phyloP scores from a whole-genome alignment of 1,140 invertebrate species.

The Drosophila bocqueti region DNA sequence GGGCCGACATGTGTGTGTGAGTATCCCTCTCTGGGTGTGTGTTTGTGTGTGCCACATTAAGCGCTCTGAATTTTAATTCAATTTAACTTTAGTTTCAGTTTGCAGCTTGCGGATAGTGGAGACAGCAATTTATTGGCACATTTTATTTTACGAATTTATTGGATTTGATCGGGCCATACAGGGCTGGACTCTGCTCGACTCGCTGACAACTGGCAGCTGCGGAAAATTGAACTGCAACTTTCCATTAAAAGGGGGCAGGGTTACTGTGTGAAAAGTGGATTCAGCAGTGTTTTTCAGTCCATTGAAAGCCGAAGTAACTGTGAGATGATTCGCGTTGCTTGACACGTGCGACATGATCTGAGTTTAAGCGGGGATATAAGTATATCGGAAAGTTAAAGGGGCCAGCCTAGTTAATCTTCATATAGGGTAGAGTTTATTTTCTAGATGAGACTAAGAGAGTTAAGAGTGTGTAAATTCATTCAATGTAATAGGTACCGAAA shows the following conservation, averaged over 20 bases:
- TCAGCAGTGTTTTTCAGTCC: background rate
- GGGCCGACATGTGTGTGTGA: background rate
- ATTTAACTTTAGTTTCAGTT: conserved; percentile 77
- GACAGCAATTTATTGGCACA: conserved; percentile 74
- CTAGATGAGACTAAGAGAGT: too few species aligned
- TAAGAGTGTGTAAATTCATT: too few species aligned
- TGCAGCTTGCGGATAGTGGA: conserved; percentile 36
- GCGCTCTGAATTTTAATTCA: conserved; percentile 82
- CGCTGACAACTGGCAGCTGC: conserved; percentile 48
- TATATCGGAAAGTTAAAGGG: background rate
- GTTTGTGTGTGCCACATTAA: conserved; percentile 56
- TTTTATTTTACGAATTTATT: conserved; percentile 81
- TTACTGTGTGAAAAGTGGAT: background rate
- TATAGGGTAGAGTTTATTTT: too few species aligned
- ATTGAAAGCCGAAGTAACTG: background rate
- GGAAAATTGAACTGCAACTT: conserved; percentile 34
- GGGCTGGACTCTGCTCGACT: conserved; percentile 10
- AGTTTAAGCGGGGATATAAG: background rate
- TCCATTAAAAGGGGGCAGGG: conserved; percentile 1
- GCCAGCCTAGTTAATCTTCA: too few species aligned
- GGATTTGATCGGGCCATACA: conserved; percentile 56
- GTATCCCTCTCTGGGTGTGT: background rate
- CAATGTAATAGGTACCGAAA: too few species aligned
- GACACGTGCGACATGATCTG: background rate
- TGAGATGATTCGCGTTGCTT: background rate